Percentiles rank a stretch among this genome's conserved stretches.
Conservation (phyloP, 2,797 vertebrate genomes). For the Acanthurus leucopareius region DNA sequence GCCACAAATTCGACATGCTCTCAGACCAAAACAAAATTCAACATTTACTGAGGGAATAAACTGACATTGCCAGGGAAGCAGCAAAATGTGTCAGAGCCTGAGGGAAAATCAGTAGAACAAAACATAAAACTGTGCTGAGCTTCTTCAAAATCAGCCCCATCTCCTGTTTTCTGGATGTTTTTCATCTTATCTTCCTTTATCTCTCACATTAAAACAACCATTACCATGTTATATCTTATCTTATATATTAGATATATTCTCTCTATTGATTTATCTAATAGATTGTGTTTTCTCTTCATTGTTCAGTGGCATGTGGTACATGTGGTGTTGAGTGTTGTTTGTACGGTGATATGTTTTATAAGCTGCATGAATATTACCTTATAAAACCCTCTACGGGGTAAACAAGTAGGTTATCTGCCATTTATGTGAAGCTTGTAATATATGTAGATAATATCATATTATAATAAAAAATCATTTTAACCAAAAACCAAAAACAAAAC, state of each 20-base stretch:
- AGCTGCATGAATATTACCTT: not conserved
- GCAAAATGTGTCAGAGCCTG: constrained; percentile 61
- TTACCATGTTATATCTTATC: not conserved
- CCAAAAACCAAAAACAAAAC: too few species aligned
- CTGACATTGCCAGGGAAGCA: constrained; percentile 41
- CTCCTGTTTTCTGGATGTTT: not conserved
- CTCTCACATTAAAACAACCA: not conserved
- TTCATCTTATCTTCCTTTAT: not conserved
- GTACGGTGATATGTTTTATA: not conserved
- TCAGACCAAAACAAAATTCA: constrained; percentile 33
- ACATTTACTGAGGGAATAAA: constrained; percentile 44
- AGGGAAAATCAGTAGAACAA: constrained; percentile 48
- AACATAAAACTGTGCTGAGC: constrained; percentile 34
- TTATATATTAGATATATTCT: not conserved
- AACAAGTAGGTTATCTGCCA: not conserved
- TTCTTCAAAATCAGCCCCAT: constrained; percentile 8
- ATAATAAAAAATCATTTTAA: too few species aligned
- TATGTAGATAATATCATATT: too few species aligned
- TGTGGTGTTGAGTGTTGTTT: not conserved
- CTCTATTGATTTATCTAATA: not conserved
- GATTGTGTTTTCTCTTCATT: not conserved
- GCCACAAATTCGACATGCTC: not conserved
- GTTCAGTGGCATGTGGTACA: not conserved
- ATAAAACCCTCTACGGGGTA: not conserved
- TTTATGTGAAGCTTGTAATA: too few species aligned